A percentile compares a stretch with the other conserved stretches of the same genome.
Evolutionary conservation across 2,888 invertebrate species (phyloP).

Genomic region (Melangyna quadrimaculata): DNA sequence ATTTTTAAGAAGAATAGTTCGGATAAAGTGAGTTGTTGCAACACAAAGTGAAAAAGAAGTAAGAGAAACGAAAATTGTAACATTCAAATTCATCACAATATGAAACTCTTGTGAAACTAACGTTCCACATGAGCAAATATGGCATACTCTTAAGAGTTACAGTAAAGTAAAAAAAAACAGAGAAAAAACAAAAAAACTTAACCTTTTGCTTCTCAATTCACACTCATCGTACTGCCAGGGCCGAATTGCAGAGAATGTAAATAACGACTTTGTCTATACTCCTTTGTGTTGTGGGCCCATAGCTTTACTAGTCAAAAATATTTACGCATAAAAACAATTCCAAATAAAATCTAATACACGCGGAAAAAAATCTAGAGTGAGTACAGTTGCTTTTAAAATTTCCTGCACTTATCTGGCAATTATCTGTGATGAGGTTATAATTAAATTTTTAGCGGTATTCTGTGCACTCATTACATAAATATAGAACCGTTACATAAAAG

Average conservation of each 20-base stretch:
- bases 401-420: too few relatives aligned
- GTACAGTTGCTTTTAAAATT: too few relatives aligned
- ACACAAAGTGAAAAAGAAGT: background rate
- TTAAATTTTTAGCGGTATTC: too few relatives aligned
- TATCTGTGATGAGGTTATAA: too few relatives aligned
- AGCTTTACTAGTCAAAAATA: too few relatives aligned
- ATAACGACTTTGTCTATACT: background rate
- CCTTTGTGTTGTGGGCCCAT: background rate
- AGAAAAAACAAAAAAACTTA: background rate
- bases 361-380: too few relatives aligned
- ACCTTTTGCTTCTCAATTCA: background rate
- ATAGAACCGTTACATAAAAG: too few relatives aligned
- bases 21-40: background rate
- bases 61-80: background rate
- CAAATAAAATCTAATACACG: too few relatives aligned
- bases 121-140: slow-evolving; percentile 10
- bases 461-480: too few relatives aligned
- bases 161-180: background rate
- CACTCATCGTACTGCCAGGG: background rate
- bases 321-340: too few relatives aligned
- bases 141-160: background rate
- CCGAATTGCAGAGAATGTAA: background rate
- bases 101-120: slow-evolving; percentile 31
- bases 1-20: slow-evolving; percentile 23
- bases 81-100: slow-evolving; percentile 27